phyloP scores from a whole-genome alignment of 2,888 invertebrate genomes.

The Empis livida region DNA sequence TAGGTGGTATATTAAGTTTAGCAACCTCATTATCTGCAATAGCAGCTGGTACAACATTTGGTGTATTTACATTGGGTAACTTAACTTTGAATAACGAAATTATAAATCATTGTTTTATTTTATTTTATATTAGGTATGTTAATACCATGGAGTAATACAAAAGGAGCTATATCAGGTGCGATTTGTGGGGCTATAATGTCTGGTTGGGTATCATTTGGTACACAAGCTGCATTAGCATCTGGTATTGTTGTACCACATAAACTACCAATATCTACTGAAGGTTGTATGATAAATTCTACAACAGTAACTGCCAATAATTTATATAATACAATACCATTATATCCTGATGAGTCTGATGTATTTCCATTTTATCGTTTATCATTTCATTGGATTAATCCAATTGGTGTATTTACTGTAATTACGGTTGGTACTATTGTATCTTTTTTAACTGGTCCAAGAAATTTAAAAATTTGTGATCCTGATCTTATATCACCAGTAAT shows the following conservation, averaged over 20 bases:
- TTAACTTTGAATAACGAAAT: no score
- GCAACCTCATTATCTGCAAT: conserved; percentile 65
- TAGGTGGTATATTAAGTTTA: conserved; percentile 70
- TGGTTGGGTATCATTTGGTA: conserved; percentile 51
- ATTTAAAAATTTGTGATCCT: conserved; percentile 41
- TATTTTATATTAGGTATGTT: conserved; percentile 79
- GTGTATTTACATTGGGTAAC: conserved; percentile 66
- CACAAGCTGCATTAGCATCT: conserved; percentile 49
- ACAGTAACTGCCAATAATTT: background rate
- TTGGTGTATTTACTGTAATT: conserved; percentile 54
- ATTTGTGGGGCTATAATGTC: conserved; percentile 47
- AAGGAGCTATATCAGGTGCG: conserved; percentile 48
- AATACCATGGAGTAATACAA: conserved; percentile 64
- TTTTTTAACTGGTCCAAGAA: conserved; percentile 41
- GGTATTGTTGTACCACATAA: conserved; percentile 46
- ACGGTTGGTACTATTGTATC: conserved; percentile 54
- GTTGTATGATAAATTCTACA: conserved; percentile 25
- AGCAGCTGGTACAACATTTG: conserved; percentile 70
- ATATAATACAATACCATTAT: conserved; percentile 3
- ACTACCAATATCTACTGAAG: conserved; percentile 39
- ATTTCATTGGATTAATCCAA: conserved; percentile 69
- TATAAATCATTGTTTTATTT: no score
- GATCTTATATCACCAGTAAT: conserved; percentile 47
- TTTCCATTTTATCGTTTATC: conserved; percentile 67
- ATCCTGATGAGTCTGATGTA: conserved; percentile 38